phyloP scores from a whole-genome alignment of 2,888 invertebrate species.

The Liposcelis brunnea region DNA sequence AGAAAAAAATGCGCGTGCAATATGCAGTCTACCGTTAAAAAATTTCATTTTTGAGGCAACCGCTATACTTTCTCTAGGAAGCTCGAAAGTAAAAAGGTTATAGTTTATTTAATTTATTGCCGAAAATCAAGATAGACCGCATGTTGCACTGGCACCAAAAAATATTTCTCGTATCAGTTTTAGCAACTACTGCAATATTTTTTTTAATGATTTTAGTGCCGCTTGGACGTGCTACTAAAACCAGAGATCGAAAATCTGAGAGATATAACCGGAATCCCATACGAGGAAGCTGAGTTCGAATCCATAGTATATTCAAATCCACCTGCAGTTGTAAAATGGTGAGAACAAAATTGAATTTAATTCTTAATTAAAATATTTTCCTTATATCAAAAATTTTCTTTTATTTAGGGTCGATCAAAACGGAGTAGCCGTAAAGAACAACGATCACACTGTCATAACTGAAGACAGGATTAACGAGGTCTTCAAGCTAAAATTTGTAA shows the following conservation, averaged over 20 bases:
- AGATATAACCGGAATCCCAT: slow-evolving; percentile 56
- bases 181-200: background rate
- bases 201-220: slow-evolving; percentile 27
- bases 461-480: slow-evolving; percentile 43
- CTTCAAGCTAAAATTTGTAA: slow-evolving; percentile 53
- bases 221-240: slow-evolving; percentile 57
- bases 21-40: too few species aligned
- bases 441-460: slow-evolving; percentile 37
- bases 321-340: slow-evolving; percentile 74
- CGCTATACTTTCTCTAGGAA: too few species aligned
- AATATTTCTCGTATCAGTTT: too few species aligned
- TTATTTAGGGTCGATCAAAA: slow-evolving; percentile 33
- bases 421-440: slow-evolving; percentile 36
- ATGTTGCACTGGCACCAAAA: too few species aligned
- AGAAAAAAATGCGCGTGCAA: too few species aligned
- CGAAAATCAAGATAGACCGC: too few species aligned
- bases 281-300: slow-evolving; percentile 59
- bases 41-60: too few species aligned
- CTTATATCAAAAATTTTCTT: background rate
- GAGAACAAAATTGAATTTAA: slow-evolving; percentile 13
- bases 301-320: slow-evolving; percentile 79
- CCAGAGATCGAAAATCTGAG: slow-evolving; percentile 63
- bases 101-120: too few species aligned
- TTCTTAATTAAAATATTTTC: background rate
- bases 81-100: too few species aligned